A percentile compares a stretch with the other conserved stretches of the same genome.
These are phyloP conservation scores for Lepidonotus clava DNA, from an alignment of 2,888 invertebrate species.

Conservation along the genomic window DNA sequence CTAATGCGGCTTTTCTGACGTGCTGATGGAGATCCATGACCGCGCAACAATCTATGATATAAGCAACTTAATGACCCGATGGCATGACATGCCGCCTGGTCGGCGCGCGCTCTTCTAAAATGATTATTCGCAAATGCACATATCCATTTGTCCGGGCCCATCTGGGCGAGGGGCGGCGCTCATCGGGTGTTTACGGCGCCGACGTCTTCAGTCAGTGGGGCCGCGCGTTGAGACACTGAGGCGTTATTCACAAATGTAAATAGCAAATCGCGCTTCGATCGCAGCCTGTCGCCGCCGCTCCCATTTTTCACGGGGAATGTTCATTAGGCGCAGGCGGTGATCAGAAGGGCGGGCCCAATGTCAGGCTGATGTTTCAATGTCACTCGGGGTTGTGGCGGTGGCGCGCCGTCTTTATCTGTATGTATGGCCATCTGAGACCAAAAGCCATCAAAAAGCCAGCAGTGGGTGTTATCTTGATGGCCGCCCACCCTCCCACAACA, in stretches of 20 bases:
- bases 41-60: conserved; percentile 49
- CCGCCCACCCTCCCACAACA: background rate
- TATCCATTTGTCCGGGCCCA: conserved; percentile 38
- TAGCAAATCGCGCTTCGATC: conserved; percentile 19
- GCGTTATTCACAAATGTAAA: conserved; percentile 48
- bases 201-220: background rate
- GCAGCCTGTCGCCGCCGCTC: background rate
- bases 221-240: background rate
- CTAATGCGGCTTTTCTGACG: conserved; percentile 45
- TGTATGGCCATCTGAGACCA: conserved; percentile 28
- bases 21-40: conserved; percentile 49
- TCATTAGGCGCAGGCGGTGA: background rate
- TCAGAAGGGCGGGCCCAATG: background rate
- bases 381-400: background rate
- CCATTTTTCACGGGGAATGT: background rate
- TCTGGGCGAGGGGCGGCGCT: background rate
- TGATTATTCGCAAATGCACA: conserved; percentile 53
- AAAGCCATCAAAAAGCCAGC: conserved; percentile 6
- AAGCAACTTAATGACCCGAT: conserved; percentile 53
- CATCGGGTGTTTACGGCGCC: conserved; percentile 11
- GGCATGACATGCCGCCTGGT: conserved; percentile 43
- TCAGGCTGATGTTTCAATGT: background rate
- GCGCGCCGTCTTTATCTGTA: conserved; percentile 14
- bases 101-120: conserved; percentile 40
- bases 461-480: background rate